These are phyloP conservation scores for Agelaius tricolor DNA, from an alignment of 2,113 vertebrate genomes.

Conservation along the genomic window DNA sequence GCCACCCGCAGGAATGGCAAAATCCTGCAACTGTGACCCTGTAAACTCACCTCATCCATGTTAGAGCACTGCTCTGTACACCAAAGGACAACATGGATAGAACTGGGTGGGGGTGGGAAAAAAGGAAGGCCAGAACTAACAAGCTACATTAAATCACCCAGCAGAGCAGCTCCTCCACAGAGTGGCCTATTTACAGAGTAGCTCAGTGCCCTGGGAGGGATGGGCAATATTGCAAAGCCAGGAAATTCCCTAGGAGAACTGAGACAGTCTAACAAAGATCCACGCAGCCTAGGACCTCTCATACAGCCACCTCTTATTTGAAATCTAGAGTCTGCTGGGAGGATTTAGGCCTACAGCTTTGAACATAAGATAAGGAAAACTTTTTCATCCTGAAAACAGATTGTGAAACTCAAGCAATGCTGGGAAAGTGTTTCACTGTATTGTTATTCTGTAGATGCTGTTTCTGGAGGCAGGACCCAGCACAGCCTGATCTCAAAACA, in stretches of 20 bases:
- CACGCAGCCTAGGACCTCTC: not conserved
- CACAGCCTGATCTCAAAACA: not conserved
- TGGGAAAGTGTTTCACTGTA: not conserved
- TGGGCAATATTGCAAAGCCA: not conserved
- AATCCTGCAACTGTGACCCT: not conserved
- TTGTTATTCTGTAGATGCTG: not conserved
- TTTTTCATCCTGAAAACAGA: not conserved
- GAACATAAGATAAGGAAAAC: not conserved
- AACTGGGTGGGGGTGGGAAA: not conserved
- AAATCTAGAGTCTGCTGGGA: not conserved
- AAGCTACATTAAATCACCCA: not conserved
- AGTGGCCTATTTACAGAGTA: not conserved
- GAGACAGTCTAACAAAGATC: not conserved
- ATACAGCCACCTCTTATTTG: not conserved
- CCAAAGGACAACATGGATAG: not conserved
- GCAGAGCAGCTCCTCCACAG: not conserved
- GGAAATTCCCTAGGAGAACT: not conserved
- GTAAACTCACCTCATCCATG: not conserved
- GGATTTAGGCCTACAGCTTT: not conserved
- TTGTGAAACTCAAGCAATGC: not conserved
- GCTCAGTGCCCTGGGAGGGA: not conserved
- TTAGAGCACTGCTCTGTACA: not conserved
- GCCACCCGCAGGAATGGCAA: not conserved
- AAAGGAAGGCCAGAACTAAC: not conserved
- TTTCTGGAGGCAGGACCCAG: constrained; percentile 3